Conservation (phyloP, 2,797 vertebrate genomes). For the Mormyrops boulengeri region DNA sequence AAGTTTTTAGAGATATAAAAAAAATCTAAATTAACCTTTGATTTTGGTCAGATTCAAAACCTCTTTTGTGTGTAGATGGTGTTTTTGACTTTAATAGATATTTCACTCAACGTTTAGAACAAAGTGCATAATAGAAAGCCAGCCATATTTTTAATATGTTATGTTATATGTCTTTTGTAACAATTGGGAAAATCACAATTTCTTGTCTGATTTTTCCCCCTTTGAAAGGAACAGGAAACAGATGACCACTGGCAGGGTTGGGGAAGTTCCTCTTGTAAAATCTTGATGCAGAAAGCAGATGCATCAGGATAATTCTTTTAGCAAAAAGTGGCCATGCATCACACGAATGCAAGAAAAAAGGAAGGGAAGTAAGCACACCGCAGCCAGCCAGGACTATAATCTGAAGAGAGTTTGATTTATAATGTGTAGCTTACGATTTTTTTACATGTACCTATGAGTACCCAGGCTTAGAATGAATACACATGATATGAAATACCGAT, state of each 20-base stretch:
- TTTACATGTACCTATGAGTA: not conserved
- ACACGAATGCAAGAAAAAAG: not conserved
- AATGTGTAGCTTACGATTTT: not conserved
- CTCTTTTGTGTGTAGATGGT: not conserved
- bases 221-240: constrained; percentile 33
- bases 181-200: not conserved
- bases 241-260: constrained; percentile 31
- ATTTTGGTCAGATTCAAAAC: not conserved
- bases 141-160: not conserved
- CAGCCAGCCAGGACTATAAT: not conserved
- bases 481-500: not conserved
- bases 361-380: not conserved
- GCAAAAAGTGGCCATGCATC: not conserved
- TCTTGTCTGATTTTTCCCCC: constrained; percentile 10
- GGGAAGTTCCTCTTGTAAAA: constrained; percentile 25
- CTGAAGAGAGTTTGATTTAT: not conserved
- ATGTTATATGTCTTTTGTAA: not conserved
- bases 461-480: not conserved
- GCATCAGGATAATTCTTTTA: not conserved
- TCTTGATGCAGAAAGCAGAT: constrained; percentile 26
- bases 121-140: not conserved
- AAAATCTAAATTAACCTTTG: not conserved
- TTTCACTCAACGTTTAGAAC: not conserved
- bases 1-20: not conserved
- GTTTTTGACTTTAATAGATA: not conserved